Evolutionary conservation across 2,113 vertebrate genomes (phyloP), one percentile per base, ranked within the genome.

Genomic region (Pelodiscus sinensis): DNA sequence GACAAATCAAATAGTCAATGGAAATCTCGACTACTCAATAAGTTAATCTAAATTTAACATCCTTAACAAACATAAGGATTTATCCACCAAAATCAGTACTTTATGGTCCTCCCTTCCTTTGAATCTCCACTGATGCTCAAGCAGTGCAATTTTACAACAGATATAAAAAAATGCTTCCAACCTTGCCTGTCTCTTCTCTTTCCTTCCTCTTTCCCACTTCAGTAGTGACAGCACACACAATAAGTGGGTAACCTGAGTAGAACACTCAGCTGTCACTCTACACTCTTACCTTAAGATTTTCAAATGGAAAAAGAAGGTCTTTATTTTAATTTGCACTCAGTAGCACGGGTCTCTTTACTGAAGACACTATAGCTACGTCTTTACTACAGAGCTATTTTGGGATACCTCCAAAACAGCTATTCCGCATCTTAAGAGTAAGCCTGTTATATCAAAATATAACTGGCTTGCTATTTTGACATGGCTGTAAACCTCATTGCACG

Each of bases 161-260:
- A 31, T n/a, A 75, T 24, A 11, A 44, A 22, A 51, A 62, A 52
- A 5, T 44, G 4, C 31, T 87, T 54, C 31, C 24, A 50, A 6
- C 4, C 14, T 75, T 78, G 22, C 56, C 65, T 79, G 31, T 75
- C 22, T 44, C 22, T 5, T 16, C 71, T 90, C 9, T 29, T 78
- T 60, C 29, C 35, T n/a, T 75, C 22, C 24, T 58, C 9, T 60
- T 54, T 79, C 52, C 0, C 0, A 79, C 91, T 54, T 79, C 58
- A 81, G 21, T 83, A n/a, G 9, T 75, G 10, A 21, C n/a, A 29
- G 54, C 16, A n/a, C 35, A 71, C 71, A 44, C 11, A 60, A 68
- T 0, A 0, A 2, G 2, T 6, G 16, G 16, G 86, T 77, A 84
- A 68, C 58, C 25, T 60, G 24, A 60, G 58, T 27, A 60, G 58